Evolutionary conservation across 2,113 vertebrate species (phyloP).

Genomic region (Eclectus roratus): DNA sequence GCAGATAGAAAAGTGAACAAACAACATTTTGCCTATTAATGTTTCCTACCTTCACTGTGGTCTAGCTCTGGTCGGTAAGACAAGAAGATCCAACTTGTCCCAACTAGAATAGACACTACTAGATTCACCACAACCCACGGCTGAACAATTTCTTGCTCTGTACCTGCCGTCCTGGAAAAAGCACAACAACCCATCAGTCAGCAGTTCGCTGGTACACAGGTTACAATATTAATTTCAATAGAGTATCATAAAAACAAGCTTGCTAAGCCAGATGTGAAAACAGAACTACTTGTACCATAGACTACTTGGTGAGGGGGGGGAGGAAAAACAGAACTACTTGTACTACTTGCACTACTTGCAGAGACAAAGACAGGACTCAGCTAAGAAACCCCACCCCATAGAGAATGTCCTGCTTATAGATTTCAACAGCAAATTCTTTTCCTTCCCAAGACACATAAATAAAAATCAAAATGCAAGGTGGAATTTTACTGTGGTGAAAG

Average conservation of each 20-base stretch:
- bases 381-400: not conserved
- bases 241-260: not conserved
- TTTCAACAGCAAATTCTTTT: not conserved
- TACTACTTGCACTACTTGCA: not conserved
- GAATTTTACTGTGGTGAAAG: not conserved
- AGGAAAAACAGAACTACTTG: not conserved
- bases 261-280: not conserved
- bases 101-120: slow-evolving; percentile 88
- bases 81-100: slow-evolving; percentile 89
- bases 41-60: slow-evolving; percentile 84
- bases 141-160: slow-evolving; percentile 83
- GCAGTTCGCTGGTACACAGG: not conserved
- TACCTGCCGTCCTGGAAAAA: slow-evolving; percentile 77
- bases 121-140: slow-evolving; percentile 93
- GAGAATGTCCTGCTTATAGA: not conserved
- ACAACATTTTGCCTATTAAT: not conserved
- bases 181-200: not conserved
- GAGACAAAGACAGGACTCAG: not conserved
- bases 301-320: not conserved
- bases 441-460: not conserved
- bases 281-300: not conserved
- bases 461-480: not conserved
- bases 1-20: not conserved
- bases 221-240: not conserved
- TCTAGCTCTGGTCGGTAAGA: slow-evolving; percentile 85